phyloP scores from a whole-genome alignment of 2,113 vertebrate species.

The Amia ocellicauda region DNA sequence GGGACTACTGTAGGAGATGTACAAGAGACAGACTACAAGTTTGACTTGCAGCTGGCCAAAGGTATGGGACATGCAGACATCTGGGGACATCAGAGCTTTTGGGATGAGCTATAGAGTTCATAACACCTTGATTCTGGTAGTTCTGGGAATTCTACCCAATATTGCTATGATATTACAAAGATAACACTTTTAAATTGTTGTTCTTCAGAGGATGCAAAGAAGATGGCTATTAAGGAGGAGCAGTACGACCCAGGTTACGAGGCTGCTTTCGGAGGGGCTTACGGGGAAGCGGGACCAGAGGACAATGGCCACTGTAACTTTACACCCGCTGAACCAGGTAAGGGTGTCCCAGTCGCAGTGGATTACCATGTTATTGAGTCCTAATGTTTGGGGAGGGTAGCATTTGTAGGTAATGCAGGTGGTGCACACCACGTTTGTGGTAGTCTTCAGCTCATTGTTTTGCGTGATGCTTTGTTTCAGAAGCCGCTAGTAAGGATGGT shows the following conservation, averaged over 20 bases:
- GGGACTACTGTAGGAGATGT: slow-evolving; percentile 62
- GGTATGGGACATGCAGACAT: slow-evolving; percentile 55
- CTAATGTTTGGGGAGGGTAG: no score
- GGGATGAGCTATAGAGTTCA: no score
- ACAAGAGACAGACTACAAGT: slow-evolving; percentile 81
- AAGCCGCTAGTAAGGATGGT: slow-evolving; percentile 46
- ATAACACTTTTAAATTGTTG: no score
- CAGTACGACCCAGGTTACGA: slow-evolving; percentile 94
- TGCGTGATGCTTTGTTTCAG: slow-evolving; percentile 31
- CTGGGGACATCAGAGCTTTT: background rate
- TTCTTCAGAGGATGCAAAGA: slow-evolving; percentile 91
- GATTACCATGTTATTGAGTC: no score
- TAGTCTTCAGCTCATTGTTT: slow-evolving; percentile 2
- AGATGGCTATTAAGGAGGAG: slow-evolving; percentile 93
- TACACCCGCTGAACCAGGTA: slow-evolving; percentile 66
- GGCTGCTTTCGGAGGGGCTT: slow-evolving; percentile 81
- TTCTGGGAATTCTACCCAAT: no score
- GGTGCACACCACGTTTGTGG: background rate
- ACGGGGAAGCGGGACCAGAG: slow-evolving; percentile 53
- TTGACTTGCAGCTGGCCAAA: slow-evolving; percentile 86
- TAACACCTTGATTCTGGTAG: no score
- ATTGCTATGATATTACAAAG: no score
- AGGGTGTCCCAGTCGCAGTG: no score
- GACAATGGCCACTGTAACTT: slow-evolving; percentile 70
- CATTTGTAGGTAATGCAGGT: background rate